phyloP scores from a whole-genome alignment of 2,797 vertebrate species.

The Chelon labrosus region DNA sequence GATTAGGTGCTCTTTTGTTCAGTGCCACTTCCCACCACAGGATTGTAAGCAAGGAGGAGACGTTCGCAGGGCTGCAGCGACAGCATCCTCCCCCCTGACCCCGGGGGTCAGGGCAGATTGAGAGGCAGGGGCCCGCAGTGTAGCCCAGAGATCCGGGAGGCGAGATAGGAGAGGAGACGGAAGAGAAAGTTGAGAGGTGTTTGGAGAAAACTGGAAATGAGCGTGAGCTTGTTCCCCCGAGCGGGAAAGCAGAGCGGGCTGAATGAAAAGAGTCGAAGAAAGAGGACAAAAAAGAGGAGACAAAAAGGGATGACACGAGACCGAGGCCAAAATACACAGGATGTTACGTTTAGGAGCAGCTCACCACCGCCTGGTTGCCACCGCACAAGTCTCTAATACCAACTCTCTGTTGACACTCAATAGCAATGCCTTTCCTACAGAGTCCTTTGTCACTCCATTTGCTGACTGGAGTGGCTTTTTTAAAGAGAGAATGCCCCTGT shows the following conservation, averaged over 20 bases:
- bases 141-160: conserved; percentile 45
- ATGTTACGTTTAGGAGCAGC: conserved; percentile 81
- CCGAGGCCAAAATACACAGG: conserved; percentile 76
- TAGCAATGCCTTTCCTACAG: conserved; percentile 84
- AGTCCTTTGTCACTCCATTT: conserved; percentile 88
- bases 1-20: conserved; percentile 87
- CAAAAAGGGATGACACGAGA: conserved; percentile 63
- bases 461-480: conserved; percentile 89
- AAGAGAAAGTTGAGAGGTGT: conserved; percentile 12
- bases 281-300: conserved; percentile 52
- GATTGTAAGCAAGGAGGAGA: conserved; percentile 85
- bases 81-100: conserved; percentile 78
- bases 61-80: conserved; percentile 71
- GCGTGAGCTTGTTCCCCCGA: not conserved
- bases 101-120: conserved; percentile 74
- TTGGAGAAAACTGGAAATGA: conserved; percentile 9
- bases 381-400: conserved; percentile 81
- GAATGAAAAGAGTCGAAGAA: conserved; percentile 47
- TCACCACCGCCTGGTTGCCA: conserved; percentile 66
- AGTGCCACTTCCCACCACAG: conserved; percentile 85
- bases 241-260: conserved; percentile 4
- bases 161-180: conserved; percentile 31
- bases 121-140: conserved; percentile 62
- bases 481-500: conserved; percentile 84
- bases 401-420: conserved; percentile 85